Evolutionary conservation across 2,113 vertebrate genomes (phyloP).

Genomic region (Callocephalon fimbriatum): DNA sequence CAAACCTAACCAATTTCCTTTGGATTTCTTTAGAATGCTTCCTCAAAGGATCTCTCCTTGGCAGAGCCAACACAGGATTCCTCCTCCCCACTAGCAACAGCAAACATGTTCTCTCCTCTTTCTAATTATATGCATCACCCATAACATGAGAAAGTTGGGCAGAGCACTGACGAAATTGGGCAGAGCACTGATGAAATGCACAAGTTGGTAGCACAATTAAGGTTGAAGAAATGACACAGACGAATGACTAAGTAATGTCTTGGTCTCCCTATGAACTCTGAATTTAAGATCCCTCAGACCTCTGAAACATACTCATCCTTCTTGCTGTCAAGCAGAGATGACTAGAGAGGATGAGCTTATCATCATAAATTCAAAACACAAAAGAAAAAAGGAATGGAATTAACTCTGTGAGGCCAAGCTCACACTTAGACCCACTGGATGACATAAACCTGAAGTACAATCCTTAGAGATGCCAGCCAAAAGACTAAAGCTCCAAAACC

Average conservation of each 20-base stretch:
- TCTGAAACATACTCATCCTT: not conserved
- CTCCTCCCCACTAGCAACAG: not conserved
- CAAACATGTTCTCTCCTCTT: not conserved
- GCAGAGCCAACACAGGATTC: not conserved
- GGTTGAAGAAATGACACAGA: not conserved
- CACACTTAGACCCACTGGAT: not conserved
- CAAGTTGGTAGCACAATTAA: not conserved
- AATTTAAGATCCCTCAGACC: not conserved
- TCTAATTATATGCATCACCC: not conserved
- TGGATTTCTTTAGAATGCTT: slow-evolving; percentile 1
- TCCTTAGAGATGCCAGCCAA: not conserved
- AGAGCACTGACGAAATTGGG: not conserved
- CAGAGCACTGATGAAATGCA: not conserved
- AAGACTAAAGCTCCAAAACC: not conserved
- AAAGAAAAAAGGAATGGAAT: not conserved
- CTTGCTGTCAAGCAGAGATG: rapidly evolving
- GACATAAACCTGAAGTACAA: not conserved
- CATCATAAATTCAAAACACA: not conserved
- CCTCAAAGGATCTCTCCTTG: not conserved
- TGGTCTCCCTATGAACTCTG: not conserved
- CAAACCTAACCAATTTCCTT: not conserved
- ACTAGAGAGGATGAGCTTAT: not conserved
- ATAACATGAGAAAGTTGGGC: not conserved
- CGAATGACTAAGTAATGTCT: not conserved
- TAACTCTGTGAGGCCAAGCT: not conserved